phyloP scores from a whole-genome alignment of 2,797 vertebrate genomes.

The Serranus cabrilla region DNA sequence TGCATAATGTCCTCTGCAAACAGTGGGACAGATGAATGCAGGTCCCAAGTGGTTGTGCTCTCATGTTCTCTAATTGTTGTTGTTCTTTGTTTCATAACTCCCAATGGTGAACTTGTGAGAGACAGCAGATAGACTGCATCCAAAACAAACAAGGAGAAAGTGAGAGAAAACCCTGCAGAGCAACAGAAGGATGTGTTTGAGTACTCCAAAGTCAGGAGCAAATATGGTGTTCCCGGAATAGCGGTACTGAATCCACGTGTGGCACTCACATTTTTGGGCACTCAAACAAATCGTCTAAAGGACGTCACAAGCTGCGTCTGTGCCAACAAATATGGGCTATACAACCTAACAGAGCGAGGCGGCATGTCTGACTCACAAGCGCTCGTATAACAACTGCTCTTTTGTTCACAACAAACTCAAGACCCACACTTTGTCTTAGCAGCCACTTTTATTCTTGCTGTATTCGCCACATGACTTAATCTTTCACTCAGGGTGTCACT shows the following conservation, averaged over 20 bases:
- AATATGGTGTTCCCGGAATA: slow-evolving; percentile 67
- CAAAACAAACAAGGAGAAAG: slow-evolving; percentile 41
- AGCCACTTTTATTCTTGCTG: slow-evolving; percentile 9
- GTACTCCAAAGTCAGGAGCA: slow-evolving; percentile 44
- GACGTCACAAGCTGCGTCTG: slow-evolving; percentile 65
- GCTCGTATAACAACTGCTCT: slow-evolving; percentile 41
- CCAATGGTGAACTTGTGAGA: neutral
- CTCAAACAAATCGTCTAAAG: slow-evolving; percentile 28
- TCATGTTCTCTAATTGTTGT: slow-evolving; percentile 1
- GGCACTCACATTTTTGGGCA: slow-evolving; percentile 55
- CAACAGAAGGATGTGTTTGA: slow-evolving; percentile 59
- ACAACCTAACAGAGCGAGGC: slow-evolving; percentile 55
- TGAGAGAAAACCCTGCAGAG: slow-evolving; percentile 35
- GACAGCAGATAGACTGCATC: slow-evolving; percentile 22
- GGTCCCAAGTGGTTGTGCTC: neutral
- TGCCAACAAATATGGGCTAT: slow-evolving; percentile 61
- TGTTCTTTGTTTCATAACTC: slow-evolving; percentile 22
- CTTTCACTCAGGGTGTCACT: slow-evolving; percentile 11
- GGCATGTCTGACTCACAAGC: slow-evolving; percentile 65
- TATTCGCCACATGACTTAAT: slow-evolving; percentile 24
- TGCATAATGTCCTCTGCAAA: slow-evolving; percentile 28
- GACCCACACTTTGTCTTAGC: slow-evolving; percentile 16
- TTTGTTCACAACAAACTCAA: slow-evolving; percentile 59
- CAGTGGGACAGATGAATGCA: slow-evolving; percentile 24
- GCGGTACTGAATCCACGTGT: slow-evolving; percentile 23